Conservation (phyloP, 2,888 invertebrate genomes). For the Amiota minor region DNA sequence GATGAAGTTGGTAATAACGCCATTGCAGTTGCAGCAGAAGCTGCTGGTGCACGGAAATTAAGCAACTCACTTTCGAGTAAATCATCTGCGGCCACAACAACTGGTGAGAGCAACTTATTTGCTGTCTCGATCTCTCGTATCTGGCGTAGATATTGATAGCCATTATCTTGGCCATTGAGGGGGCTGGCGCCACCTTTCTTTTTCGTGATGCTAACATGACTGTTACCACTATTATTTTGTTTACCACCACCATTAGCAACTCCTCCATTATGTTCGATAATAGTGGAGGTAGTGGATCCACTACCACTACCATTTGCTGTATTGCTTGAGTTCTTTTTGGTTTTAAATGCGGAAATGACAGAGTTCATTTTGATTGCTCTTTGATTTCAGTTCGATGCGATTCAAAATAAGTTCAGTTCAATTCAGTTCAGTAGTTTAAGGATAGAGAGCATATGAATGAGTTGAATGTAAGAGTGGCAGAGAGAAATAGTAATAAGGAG, state of each 20-base stretch:
- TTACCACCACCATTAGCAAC: conserved; percentile 44
- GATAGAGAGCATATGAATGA: neutral
- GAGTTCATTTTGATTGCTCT: conserved; percentile 70
- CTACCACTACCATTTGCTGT: conserved; percentile 28
- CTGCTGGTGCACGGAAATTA: conserved; percentile 56
- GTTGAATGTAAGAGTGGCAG: neutral
- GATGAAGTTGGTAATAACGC: conserved; percentile 26
- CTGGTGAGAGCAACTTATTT: conserved; percentile 70
- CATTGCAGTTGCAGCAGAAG: conserved; percentile 19
- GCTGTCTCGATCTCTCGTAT: conserved; percentile 73
- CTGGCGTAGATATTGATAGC: conserved; percentile 73
- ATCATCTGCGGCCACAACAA: conserved; percentile 61
- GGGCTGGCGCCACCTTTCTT: conserved; percentile 50
- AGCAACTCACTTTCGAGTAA: conserved; percentile 53
- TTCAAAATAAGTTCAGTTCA: conserved; percentile 10
- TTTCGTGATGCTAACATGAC: conserved; percentile 46
- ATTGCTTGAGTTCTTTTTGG: conserved; percentile 64
- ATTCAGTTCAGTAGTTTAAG: neutral
- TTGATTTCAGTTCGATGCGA: neutral
- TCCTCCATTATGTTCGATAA: conserved; percentile 33
- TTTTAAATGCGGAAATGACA: conserved; percentile 74
- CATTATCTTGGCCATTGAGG: conserved; percentile 68
- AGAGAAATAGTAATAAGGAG: no score
- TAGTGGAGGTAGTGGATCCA: conserved; percentile 33
- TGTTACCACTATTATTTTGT: conserved; percentile 51